Evolutionary conservation across 1,140 invertebrate genomes (phyloP).

Genomic region (Pseudomyrmex pallidus): DNA sequence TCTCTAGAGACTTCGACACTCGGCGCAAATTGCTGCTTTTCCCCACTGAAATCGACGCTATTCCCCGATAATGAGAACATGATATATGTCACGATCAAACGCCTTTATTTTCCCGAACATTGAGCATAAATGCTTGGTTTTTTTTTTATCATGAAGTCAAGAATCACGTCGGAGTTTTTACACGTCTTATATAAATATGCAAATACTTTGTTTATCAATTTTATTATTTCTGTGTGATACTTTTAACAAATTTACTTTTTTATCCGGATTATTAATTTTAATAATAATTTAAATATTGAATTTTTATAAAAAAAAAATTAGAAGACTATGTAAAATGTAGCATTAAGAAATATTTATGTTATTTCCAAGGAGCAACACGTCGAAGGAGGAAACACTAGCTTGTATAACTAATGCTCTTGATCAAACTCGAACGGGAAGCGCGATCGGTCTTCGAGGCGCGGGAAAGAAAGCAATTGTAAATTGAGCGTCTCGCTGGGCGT

Average conservation of each 20-base stretch:
- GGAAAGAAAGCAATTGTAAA: constrained; percentile 31
- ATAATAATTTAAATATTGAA: neutral
- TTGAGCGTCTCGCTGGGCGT: neutral
- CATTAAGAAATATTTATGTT: neutral
- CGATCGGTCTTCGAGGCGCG: neutral
- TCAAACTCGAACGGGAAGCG: neutral
- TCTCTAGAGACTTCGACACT: constrained; percentile 60
- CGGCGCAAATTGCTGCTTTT: constrained; percentile 64
- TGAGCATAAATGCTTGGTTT: neutral
- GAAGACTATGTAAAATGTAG: no score
- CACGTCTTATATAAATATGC: neutral
- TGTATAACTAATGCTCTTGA: constrained; percentile 14
- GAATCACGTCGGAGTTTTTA: neutral
- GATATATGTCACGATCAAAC: constrained; percentile 59
- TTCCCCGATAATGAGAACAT: constrained; percentile 62
- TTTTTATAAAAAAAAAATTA: constrained; percentile 5
- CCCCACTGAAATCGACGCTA: constrained; percentile 37
- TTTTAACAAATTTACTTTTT: neutral
- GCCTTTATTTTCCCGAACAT: constrained; percentile 50
- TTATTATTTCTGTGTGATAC: neutral
- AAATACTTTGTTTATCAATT: neutral
- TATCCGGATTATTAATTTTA: neutral
- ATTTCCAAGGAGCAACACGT: neutral
- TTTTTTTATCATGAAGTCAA: neutral
- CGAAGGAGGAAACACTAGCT: neutral